Evolutionary conservation across 2,797 vertebrate species (phyloP), one percentile per base, ranked within the genome.

Genomic region (Syncerus caffer): DNA sequence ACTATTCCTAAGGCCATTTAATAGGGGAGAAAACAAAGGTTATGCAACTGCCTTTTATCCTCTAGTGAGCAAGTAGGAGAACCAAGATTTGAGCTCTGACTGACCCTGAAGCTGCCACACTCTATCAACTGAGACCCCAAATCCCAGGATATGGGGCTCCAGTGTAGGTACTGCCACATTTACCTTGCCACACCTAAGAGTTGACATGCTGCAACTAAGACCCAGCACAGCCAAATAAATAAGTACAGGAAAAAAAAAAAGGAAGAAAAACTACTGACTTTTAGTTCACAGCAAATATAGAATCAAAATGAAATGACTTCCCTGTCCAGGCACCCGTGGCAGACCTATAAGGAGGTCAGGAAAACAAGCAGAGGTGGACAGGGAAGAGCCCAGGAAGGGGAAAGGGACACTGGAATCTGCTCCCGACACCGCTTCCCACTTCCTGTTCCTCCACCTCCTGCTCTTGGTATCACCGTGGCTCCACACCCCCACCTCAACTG

Each of bases 11-110:
- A 85, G 58, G 58, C 45, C 6, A 89, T 85, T 95, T 97, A 93
- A 58, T 2, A 50, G 90, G 71, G 19, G 42, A 97, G 31, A 38
- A 64, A 97, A 57, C 50, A 95, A 91, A 98, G 67, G 17, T 31
- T 85, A 57, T 7, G 50, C 27, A 90, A 21, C 15, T 76, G 87
- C 67, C 7, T 83, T 45, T 23, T 1, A 38, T n/a, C 10, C 27
- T 62, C 29, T 62, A 38, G 51, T n/a, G 6, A 89, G 27, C 58
- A 85, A 58, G 57, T 10, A 5, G 60, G 74, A 27, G 53, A 23
- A 55, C 15, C 74, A 82, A 58, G 47, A 87, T 31, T 64, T 53
- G 21, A 51, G 34, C 45, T 83, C 38, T 53, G 62, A 92, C 94
- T 45, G 53, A 90, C 94, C 31, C 88, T 71, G 79, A 76, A 88